Base-by-base conservation (phyloP, 2,113 vertebrate species). In the Oreotrochilus melanogaster region DNA sequence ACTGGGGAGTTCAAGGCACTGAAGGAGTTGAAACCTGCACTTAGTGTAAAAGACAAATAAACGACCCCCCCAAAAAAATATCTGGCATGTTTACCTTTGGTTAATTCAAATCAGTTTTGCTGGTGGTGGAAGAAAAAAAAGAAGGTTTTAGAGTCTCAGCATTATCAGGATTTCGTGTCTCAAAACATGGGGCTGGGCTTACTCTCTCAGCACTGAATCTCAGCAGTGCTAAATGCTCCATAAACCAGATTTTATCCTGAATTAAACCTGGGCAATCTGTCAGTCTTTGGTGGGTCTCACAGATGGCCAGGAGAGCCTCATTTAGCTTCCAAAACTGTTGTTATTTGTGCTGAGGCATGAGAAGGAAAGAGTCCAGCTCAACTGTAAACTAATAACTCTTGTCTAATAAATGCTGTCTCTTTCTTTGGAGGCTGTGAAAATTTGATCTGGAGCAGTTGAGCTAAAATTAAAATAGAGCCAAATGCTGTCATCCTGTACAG, bases 381-480 rank as follows among this genome's bases (percentile, higher is more conserved):
- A 82, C 54, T 89, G 31, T 82, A 95, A 89, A 90, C 25, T 10
- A 95, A 50, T 93, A 95, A 95, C 62, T 92, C 81, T 87, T 31
- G 47, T 69, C 58, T 96, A 88, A 93, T 92, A 93, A 85, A 96
- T 89, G 76, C 74, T 6, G 22, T 57, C 58, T 89, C 87, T 95
- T 93, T 93, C 5, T 78, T 96, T 85, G 67, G 87, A 93, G 88
- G 56, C 83, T 92, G 50, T 73, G 92, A 93, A 94, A 95, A 94
- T 93, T 51, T 96, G 89, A 96, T 96, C 84, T 95, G 79, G 54
- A 95, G 54, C 64, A 85, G 47, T 53, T 73, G 62, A 73, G 85
- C 88, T 96, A 93, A 95, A 97, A 94, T 95, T 96, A 96, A 91
- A 91, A 78, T 53, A 64, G 54, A 89, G 30, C 43, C 73, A 45